Evolutionary conservation across 2,888 invertebrate genomes (phyloP), one percentile per base, ranked within the genome.

Genomic region (Sarcophaga carnaria): DNA sequence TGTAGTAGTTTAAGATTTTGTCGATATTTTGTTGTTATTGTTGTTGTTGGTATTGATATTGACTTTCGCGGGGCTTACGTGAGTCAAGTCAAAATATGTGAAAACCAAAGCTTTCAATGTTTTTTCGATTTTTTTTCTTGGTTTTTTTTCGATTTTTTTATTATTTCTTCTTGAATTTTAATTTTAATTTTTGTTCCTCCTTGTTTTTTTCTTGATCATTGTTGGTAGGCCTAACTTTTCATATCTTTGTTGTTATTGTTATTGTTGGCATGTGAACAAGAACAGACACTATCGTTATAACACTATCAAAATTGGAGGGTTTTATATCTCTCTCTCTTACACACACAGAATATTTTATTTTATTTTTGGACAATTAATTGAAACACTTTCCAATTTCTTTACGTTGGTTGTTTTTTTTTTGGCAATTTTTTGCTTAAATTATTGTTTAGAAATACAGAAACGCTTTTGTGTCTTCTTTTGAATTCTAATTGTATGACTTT

Each of bases 301-400:
- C 17, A 5, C 27, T 37, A 37, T 37, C 37, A 37, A 37, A 37
- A 8, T 37, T 37, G 37, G 37, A 37, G 37, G 37, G 37, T 37
- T 37, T 37, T 37, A 0, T 6, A 0, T 37, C 37, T 37, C 37
- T 37, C 10, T 37, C 37, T 37, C 37, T 37, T 10, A 10, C 37
- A 37, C 8, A 10, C 37, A 37, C 10, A 37, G 10, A 8, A 0
- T 17, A 17, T 59, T 54, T 14, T 62, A 17, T 54, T 27, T 45
- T 60, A 70, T 74, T 76, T 83, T 82, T 59, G 3, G 37, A 12
- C 72, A 71, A 83, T 80, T 78, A 64, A 70, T 25, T 60, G 69
- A 78, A 86, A 83, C 70, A 86, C 80, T 86, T 83, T 86, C 86
- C 74, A 86, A 86, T 86, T 86, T 86, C 86, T 75, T 82, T 86